Percentiles rank a stretch among this genome's conserved stretches.
phyloP scores from a whole-genome alignment of 2,797 vertebrate species.

The Gouania willdenowi region DNA sequence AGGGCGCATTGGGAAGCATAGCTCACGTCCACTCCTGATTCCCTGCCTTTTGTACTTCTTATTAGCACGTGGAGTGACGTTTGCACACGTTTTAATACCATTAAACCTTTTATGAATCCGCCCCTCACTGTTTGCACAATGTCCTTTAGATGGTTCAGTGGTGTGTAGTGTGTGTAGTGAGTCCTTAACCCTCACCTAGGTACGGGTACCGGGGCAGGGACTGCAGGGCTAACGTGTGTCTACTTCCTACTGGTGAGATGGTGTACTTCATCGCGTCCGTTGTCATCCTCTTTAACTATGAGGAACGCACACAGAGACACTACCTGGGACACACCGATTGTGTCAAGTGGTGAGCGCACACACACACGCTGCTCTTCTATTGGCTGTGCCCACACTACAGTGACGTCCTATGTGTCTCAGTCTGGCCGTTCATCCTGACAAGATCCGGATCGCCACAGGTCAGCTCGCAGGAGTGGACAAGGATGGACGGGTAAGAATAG shows the following conservation, averaged over 20 bases:
- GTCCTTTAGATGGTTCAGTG: no score
- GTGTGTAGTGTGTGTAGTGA: no score
- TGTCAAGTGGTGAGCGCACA: constrained; percentile 87
- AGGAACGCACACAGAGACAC: constrained; percentile 92
- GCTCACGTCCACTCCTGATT: no score
- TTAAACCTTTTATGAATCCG: no score
- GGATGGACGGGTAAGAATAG: constrained; percentile 90
- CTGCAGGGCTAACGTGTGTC: constrained; percentile 92
- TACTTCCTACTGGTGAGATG: constrained; percentile 95
- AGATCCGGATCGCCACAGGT: constrained; percentile 96
- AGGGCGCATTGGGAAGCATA: no score
- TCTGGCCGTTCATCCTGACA: constrained; percentile 95
- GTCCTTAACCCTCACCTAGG: constrained; percentile 71
- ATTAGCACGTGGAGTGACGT: no score
- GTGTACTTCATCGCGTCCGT: constrained; percentile 96
- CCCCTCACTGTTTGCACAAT: no score
- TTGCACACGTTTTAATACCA: no score
- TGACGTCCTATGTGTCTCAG: constrained; percentile 64
- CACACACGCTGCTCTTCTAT: not conserved
- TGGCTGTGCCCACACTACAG: not conserved
- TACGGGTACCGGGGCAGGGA: constrained; percentile 95
- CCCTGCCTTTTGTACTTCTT: no score
- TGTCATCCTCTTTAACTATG: constrained; percentile 93
- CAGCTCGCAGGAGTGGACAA: constrained; percentile 98
- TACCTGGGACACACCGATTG: constrained; percentile 97